Percentiles rank a stretch among this genome's conserved stretches.
Evolutionary conservation across 2,888 invertebrate species (phyloP).

Genomic region (Synergus japonicus): DNA sequence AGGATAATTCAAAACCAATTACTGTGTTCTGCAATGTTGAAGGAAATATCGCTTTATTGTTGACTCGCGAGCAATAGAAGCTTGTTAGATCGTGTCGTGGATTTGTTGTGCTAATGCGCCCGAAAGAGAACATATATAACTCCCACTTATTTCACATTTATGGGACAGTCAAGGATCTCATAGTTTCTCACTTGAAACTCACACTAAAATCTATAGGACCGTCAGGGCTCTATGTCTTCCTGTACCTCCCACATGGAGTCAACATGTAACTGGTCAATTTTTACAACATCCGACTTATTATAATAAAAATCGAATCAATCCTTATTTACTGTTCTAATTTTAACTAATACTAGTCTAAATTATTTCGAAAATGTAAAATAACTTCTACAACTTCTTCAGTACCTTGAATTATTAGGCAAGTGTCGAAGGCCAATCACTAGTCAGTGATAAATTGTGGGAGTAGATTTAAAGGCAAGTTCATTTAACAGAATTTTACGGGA

Average conservation of each 20-base stretch:
- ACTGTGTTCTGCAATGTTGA: not conserved
- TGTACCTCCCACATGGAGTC: not conserved
- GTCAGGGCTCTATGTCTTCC: not conserved
- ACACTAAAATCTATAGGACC: not conserved
- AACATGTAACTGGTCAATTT: not conserved
- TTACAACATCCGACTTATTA: not conserved
- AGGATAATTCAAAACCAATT: not conserved
- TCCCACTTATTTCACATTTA: conserved; percentile 18
- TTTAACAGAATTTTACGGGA: not conserved
- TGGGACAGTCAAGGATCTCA: conserved; percentile 8
- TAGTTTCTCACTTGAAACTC: not conserved
- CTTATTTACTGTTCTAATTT: too few relatives aligned
- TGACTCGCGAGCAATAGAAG: not conserved
- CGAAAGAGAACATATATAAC: not conserved
- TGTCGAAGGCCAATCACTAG: not conserved
- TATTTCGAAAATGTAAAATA: too few relatives aligned
- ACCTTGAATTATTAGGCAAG: too few relatives aligned
- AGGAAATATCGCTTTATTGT: not conserved
- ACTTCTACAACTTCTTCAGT: too few relatives aligned
- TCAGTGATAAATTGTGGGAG: not conserved
- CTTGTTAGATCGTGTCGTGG: not conserved
- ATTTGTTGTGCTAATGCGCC: not conserved
- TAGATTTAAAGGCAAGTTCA: not conserved
- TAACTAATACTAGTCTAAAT: too few relatives aligned
- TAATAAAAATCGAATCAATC: not conserved